Conservation (phyloP, 2,797 vertebrate species). For the Poecilia wingei region DNA sequence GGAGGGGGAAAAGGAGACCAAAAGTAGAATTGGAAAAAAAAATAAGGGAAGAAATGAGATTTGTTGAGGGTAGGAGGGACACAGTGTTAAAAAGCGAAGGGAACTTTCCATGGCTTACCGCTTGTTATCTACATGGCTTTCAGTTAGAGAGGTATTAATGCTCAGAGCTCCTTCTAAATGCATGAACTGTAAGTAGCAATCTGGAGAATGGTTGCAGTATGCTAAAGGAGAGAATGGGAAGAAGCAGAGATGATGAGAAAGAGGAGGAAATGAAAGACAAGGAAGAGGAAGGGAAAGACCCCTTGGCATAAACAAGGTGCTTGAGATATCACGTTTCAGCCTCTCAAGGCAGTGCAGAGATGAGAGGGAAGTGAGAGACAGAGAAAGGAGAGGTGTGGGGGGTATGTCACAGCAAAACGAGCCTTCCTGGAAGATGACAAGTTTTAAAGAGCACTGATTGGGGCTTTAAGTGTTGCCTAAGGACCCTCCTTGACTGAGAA, state of each 20-base stretch:
- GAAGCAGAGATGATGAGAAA: background rate
- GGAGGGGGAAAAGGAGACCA: background rate
- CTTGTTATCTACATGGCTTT: constrained; percentile 10
- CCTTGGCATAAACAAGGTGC: constrained; percentile 16
- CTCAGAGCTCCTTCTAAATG: background rate
- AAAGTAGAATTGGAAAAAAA: constrained; percentile 13
- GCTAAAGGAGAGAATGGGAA: background rate
- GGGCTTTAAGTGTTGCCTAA: constrained; percentile 45
- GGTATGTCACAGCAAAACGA: constrained; percentile 33
- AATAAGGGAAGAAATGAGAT: background rate
- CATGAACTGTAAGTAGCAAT: constrained; percentile 1
- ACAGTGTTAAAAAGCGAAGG: constrained; percentile 7
- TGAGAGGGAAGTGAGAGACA: constrained; percentile 11
- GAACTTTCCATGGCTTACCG: background rate
- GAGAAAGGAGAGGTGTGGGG: background rate
- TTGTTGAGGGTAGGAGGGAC: background rate
- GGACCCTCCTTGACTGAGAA: constrained; percentile 28
- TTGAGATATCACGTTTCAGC: constrained; percentile 46
- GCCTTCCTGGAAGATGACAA: constrained; percentile 37
- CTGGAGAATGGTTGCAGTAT: background rate
- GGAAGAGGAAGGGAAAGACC: background rate
- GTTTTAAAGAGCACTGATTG: constrained; percentile 44
- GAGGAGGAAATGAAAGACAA: constrained; percentile 6
- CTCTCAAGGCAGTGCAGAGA: constrained; percentile 32
- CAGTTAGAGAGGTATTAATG: constrained; percentile 2